phyloP scores from a whole-genome alignment of 2,797 vertebrate species.

The Spheniscus humboldti region DNA sequence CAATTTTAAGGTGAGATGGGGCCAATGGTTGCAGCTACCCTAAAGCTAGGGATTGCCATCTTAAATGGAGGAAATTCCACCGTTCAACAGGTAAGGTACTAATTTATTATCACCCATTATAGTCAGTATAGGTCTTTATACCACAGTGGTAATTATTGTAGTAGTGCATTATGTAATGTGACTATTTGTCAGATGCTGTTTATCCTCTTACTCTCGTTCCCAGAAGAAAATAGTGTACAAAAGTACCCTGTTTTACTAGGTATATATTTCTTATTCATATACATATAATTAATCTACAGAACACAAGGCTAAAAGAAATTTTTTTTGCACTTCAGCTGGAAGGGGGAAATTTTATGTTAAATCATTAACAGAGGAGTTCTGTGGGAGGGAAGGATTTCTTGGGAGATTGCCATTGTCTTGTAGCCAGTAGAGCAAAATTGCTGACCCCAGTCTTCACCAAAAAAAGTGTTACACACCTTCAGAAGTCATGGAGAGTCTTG shows the following conservation, averaged over 20 bases:
- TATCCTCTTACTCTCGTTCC: not conserved
- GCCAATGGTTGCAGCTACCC: slow-evolving; percentile 92
- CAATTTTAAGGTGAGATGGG: slow-evolving; percentile 88
- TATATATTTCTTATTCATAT: not conserved
- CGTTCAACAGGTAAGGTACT: slow-evolving; percentile 86
- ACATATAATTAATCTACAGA: not conserved
- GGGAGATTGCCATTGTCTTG: not conserved
- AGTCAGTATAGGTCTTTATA: not conserved
- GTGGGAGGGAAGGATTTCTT: not conserved
- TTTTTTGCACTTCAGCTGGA: not conserved
- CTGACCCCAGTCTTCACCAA: not conserved
- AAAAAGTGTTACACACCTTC: not conserved
- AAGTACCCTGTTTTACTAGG: not conserved
- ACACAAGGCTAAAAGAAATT: not conserved
- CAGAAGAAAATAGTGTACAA: not conserved
- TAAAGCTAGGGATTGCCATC: slow-evolving; percentile 93
- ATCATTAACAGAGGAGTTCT: not conserved
- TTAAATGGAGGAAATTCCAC: slow-evolving; percentile 96
- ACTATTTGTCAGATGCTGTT: not conserved
- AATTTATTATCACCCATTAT: not conserved
- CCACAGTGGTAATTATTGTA: not conserved
- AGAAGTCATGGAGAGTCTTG: not conserved
- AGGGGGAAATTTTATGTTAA: not conserved
- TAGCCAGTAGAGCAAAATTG: not conserved
- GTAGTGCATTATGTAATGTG: not conserved